A percentile compares a stretch with the other conserved stretches of the same genome.
These are phyloP conservation scores for Orchestes rusci DNA, from an alignment of 2,888 invertebrate species.

Conservation along the genomic window DNA sequence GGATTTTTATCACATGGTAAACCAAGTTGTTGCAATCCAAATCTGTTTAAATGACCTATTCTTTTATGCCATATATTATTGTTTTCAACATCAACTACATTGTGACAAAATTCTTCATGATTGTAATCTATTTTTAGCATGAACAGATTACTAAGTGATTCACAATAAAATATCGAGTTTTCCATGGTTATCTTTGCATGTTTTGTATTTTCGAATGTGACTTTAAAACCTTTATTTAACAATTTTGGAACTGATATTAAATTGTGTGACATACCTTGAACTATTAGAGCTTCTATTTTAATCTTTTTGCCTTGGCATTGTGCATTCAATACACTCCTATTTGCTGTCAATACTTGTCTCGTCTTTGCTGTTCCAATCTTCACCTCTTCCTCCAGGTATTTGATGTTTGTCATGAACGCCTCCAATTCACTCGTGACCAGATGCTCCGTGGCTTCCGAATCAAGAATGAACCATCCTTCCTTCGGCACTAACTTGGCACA, in stretches of 20 bases:
- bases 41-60: constrained; percentile 10
- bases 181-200: not conserved
- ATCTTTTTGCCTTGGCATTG: constrained; percentile 8
- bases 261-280: constrained; percentile 12
- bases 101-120: constrained; percentile 1
- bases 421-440: constrained; percentile 6
- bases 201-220: constrained; percentile 10
- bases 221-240: constrained; percentile 13
- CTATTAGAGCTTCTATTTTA: constrained; percentile 8
- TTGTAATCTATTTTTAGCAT: constrained; percentile 7
- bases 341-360: constrained; percentile 5
- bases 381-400: constrained; percentile 2
- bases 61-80: constrained; percentile 5
- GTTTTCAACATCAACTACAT: constrained; percentile 4
- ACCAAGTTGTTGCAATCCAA: constrained; percentile 3
- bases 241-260: constrained; percentile 12
- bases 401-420: constrained; percentile 3
- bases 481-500: constrained; percentile 3
- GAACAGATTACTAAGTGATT: constrained; percentile 13
- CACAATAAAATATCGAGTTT: constrained; percentile 9
- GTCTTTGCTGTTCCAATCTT: constrained; percentile 9
- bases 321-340: constrained; percentile 4
- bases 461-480: constrained; percentile 4
- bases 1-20: constrained; percentile 7
- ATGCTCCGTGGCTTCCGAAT: constrained; percentile 7